Evolutionary conservation across 2,113 vertebrate species (phyloP), one percentile per base, ranked within the genome.

Genomic region (Campylorhamphus procurvoides): DNA sequence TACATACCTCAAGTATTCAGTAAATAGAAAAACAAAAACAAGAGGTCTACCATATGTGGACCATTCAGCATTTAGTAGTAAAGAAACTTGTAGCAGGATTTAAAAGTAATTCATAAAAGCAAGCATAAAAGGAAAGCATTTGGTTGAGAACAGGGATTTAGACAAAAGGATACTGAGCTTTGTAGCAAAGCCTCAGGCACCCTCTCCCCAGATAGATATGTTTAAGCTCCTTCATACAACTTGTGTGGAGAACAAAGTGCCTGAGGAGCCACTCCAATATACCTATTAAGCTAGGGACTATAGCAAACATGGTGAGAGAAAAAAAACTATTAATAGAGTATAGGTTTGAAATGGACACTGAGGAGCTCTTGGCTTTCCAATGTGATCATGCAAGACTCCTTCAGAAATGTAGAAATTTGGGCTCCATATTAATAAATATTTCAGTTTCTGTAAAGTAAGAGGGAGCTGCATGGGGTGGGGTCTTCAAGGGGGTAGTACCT

Each of bases 21-120:
- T 87, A 95, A 94, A 94, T 84, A 84, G 55, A 84, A 87, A 93
- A 95, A 92, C 35, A 90, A 91, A 91, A 96, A 53, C 20, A 85
- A 87, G n/a, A 50, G 7, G 33, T 68, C 64, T 71, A 40, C 66
- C 37, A 33, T 72, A 40, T 52, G 53, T 68, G 56, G 37, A 44
- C 52, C 23, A 35, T 81, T 80, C 0, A 0, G 23, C 28, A 91
- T 87, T 93, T 89, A 81, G 66, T 77, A 39, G 18, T 63, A 84
- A 31, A 67, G 60, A 84, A 90, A 84, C 7, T 35, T 50, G 14
- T 35, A 67, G 14, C 5, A 28, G n/a, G 49, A 72, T 89, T 92
- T 91, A 55, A 44, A 88, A 90, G 52, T 49, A 1, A 46, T 82
- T 91, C 56, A 29, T 37, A 64, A 84, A 87, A 89, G 6, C 40